Base-by-base conservation (phyloP, 2,888 invertebrate species). In the Micoletzkya japonica region DNA sequence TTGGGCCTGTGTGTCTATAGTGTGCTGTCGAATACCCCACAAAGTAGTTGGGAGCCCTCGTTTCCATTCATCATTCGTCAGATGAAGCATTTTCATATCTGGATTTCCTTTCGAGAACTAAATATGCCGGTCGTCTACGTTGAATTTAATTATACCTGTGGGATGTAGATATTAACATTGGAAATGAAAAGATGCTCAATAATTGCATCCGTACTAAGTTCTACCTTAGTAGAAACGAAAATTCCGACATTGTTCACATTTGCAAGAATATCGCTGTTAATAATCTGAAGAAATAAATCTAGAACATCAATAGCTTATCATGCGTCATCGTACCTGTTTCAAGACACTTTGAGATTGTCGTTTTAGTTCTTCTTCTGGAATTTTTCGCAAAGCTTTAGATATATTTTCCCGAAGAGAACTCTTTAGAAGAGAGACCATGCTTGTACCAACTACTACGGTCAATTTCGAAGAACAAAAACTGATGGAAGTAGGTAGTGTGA, bases 351-450 rank as follows among this genome's bases (percentile, higher is more conserved):
- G 14, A 28, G 61, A 44, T n/a, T 44, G 26, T 3, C 4, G 10
- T 30, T 39, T 26, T 7, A 61, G 39, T 14, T 61, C 61, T 3
- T 61, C 49, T 30, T 44, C 20, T 6, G 61, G 17, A 4, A 61
- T 1, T 20, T 26, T 44, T 1, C 28, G n/a, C 24, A 61, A 2
- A 44, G n/a, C 0, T 44, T 44, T 17, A 3, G 39, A n/a, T 10
- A 61, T 61, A 3, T 61, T 30, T 24, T 61, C 44, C 7, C 60
- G 60, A 39, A 61, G 28, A 20, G 17, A 10, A 30, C 44, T 61
- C 24, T 61, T 61, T 20, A 61, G 44, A 4, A 34, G 20, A 6
- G 52, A 52, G 30, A 28, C 28, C 4, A 34, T 26, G 28, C 37
- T 60, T 39, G 26, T 17, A 39, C 17, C 14, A 59, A 39, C 28